phyloP scores from a whole-genome alignment of 2,113 vertebrate species.

The Henicopernis longicauda region DNA sequence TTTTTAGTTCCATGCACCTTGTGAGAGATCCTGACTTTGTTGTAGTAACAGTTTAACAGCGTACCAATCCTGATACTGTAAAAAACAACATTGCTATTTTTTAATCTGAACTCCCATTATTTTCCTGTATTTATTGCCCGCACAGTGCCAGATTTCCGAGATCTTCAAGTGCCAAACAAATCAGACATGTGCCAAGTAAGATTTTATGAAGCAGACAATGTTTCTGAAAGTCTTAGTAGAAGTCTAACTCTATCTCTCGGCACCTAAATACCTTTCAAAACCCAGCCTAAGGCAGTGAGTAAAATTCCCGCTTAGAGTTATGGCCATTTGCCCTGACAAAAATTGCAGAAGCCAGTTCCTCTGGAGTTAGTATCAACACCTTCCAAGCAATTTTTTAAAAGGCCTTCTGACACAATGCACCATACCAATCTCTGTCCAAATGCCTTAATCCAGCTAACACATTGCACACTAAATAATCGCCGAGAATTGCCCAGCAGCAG shows the following conservation, averaged over 20 bases:
- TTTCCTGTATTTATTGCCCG: not conserved
- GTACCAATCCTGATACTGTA: not conserved
- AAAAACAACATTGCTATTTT: not conserved
- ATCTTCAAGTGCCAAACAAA: not conserved
- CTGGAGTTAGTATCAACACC: not conserved
- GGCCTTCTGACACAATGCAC: not conserved
- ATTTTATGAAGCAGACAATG: not conserved
- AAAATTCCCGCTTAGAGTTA: not conserved
- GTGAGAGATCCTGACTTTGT: not conserved
- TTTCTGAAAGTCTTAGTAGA: not conserved
- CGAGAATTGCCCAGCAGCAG: not conserved
- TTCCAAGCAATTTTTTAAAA: not conserved
- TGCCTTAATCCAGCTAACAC: not conserved
- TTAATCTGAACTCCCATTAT: not conserved
- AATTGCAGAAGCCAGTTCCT: not conserved
- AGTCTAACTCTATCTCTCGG: not conserved
- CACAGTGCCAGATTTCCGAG: not conserved
- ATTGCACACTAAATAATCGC: not conserved
- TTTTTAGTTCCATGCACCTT: not conserved
- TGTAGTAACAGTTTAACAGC: not conserved
- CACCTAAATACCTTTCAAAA: not conserved
- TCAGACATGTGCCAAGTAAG: not conserved
- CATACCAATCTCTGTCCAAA: not conserved
- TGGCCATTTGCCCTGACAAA: not conserved
- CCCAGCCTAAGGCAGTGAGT: not conserved